Percentiles rank a stretch among this genome's conserved stretches.
These are phyloP conservation scores for Mactra quadrangularis DNA, from an alignment of 1,140 invertebrate genomes.

Conservation along the genomic window DNA sequence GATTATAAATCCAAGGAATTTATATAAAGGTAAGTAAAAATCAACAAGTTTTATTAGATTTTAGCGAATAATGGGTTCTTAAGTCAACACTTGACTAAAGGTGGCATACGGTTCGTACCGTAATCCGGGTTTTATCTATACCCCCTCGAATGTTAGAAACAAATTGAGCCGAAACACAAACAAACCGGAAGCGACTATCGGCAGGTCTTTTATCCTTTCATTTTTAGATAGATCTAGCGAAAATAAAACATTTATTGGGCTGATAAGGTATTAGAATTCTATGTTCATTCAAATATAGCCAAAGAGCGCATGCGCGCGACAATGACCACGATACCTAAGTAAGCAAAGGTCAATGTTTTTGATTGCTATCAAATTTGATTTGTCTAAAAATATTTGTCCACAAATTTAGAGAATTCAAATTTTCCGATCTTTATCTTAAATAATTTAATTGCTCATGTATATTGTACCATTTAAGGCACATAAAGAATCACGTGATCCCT, in stretches of 20 bases:
- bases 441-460: too few species aligned
- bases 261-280: neutral
- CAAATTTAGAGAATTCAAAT: too few species aligned
- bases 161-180: constrained; percentile 32
- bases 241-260: constrained; percentile 38
- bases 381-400: too few species aligned
- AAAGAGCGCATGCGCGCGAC: too few species aligned
- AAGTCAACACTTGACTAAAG: constrained; percentile 37
- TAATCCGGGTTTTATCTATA: constrained; percentile 11
- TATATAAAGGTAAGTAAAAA: constrained; percentile 31
- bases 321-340: too few species aligned
- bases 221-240: constrained; percentile 46
- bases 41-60: constrained; percentile 52
- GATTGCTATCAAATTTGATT: neutral
- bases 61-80: constrained; percentile 42
- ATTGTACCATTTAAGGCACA: too few species aligned
- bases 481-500: too few species aligned
- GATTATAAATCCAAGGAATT: constrained; percentile 1
- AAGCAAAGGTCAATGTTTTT: too few species aligned
- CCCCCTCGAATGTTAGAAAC: constrained; percentile 1
- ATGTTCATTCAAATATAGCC: too few species aligned
- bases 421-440: neutral
- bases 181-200: neutral
- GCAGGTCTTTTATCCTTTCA: constrained; percentile 37
- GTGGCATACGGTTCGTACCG: constrained; percentile 10